Evolutionary conservation across 2,113 vertebrate species (phyloP), one percentile per base, ranked within the genome.

Genomic region (Motacilla alba): DNA sequence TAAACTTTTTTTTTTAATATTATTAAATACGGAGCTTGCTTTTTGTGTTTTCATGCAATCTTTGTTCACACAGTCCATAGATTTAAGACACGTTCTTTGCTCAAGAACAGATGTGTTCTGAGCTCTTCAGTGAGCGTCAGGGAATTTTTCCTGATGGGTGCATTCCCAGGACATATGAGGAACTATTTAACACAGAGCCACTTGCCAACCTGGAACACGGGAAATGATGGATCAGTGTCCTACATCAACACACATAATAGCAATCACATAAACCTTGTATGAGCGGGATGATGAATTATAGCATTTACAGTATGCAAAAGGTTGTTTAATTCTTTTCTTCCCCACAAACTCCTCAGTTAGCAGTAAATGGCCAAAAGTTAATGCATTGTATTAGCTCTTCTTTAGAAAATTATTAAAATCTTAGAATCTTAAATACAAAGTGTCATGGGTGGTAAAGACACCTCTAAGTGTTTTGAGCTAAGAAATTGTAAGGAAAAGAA

Each of bases 141-240:
- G 35, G 41, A 59, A 23, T 68, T 77, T 83, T 78, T 41, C 16
- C 50, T 86, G 39, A 33, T 55, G 35, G 23, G 39, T 0, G 0
- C 3, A 1, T 67, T 88, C 43, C 72, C 18, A 37, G 64, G 47
- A 49, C 9, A 30, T 31, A 31, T 3, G 30, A 86, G 68, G 80
- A 87, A 95, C 47, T 73, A 91, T 88, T 95, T 93, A 94, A 83
- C 12, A 26, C 27, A 50, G 31, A 85, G 47, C n/a, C 39, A 30
- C 60, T 56, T 95, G 89, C 77, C 81, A 87, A 6, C 56, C 26
- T 72, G 64, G 76, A 81, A 44, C 49, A 67, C 1, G 81, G 66
- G 76, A 93, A 92, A 92, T 93, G 85, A 94, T 83, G 88, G 88
- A 96, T 92, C 79, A 44, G 64, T 39, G 37, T 92, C 76, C 88